Conservation (phyloP, 2,888 invertebrate species). For the Meloe dianella region DNA sequence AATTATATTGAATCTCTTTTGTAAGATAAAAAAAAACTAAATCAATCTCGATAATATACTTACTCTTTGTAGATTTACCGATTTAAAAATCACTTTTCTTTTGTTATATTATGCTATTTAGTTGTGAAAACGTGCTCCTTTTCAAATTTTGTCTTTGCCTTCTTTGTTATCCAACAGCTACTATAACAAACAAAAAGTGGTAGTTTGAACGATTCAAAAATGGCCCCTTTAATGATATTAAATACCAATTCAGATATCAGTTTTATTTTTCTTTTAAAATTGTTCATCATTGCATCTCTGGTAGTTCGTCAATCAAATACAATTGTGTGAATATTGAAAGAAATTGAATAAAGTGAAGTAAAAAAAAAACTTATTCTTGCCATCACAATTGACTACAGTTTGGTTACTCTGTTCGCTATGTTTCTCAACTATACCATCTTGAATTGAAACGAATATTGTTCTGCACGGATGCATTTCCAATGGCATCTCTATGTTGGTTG, state of each 20-base stretch:
- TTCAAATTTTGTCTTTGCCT: not conserved
- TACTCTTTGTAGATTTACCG: constrained; percentile 2
- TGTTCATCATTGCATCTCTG: not conserved
- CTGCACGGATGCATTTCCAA: constrained; percentile 49
- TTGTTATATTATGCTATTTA: not conserved
- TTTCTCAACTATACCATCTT: constrained; percentile 5
- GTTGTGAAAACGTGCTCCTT: not conserved
- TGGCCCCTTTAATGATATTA: not conserved
- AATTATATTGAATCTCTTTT: not conserved
- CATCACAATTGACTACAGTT: constrained; percentile 22
- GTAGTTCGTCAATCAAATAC: not conserved
- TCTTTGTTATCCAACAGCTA: not conserved
- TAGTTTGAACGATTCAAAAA: not conserved
- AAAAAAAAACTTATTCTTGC: constrained; percentile 12
- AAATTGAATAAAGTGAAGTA: not conserved
- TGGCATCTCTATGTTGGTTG: constrained; percentile 41
- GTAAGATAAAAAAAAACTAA: not conserved
- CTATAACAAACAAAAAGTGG: not conserved
- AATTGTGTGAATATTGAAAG: constrained; percentile 7
- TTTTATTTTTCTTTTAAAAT: not conserved
- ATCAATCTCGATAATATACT: not conserved
- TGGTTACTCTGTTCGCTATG: constrained; percentile 20
- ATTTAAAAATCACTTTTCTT: not conserved
- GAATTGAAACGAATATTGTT: constrained; percentile 33
- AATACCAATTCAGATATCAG: not conserved